Evolutionary conservation across 1,140 invertebrate genomes (phyloP), one percentile per base, ranked within the genome.

Genomic region (Idris sp.): DNA sequence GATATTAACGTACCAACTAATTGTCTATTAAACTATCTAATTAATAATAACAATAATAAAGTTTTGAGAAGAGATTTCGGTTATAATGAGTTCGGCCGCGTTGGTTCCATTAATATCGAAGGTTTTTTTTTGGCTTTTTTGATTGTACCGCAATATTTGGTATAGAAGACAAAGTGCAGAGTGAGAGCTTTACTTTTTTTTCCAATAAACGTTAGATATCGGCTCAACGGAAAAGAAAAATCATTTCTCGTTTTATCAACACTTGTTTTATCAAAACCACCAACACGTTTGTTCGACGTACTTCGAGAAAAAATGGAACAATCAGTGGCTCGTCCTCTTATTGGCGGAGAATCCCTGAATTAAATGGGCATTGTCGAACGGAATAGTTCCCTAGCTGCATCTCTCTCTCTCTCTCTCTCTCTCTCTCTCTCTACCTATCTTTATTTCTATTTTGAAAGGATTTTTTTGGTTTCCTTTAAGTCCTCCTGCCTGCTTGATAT

Each of bases 321-420:
- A 71, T 67, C 67, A 54, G 68, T 72, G 64, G 78, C 77, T 79
- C 75, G 71, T 77, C 67, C 72, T 77, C 78, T 81, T 54, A 22
- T 76, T 64, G n/a, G 33, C 76, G 48, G 73, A 80, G 72, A 79
- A 83, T 84, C 78, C 78, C 78, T 79, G 75, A 77, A 82, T 86
- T 87, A 86, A 87, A 87, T 86, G 86, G 84, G 85, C 85, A 86
- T 86, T 86, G 83, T 69, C 78, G 73, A 78, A 74, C 72, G 71
- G 73, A 72, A 43, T 44, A 16, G 28, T 38, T 28, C 35, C 16
- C 30, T 83, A 81, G 78, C 11, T 74, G 73, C 81, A 79, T 35
- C 33, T 74, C 35, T 38, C 11, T 65, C 7, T 62, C 0, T 58
- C 26, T 54, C 18, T 40, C 7, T 49, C 2, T 59, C 0, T 65